Percentiles rank a stretch among this genome's conserved stretches.
These are phyloP conservation scores for Lophius americanus DNA, from an alignment of 2,797 vertebrate species.

Conservation along the genomic window DNA sequence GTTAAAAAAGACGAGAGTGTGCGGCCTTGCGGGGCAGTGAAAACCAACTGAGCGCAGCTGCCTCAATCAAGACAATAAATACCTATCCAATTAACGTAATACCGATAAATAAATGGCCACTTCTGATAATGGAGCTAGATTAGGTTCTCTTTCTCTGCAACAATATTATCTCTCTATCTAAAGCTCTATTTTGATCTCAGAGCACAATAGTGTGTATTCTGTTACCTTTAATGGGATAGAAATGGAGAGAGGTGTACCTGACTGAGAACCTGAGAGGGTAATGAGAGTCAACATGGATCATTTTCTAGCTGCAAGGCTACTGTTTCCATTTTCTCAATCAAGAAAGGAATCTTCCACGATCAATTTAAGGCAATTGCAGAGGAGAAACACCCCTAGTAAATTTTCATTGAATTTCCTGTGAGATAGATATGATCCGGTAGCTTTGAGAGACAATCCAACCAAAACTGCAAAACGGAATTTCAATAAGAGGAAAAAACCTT, in stretches of 20 bases:
- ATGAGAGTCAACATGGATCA: slow-evolving; percentile 41
- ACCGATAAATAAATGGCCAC: slow-evolving; percentile 36
- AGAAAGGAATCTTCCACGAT: slow-evolving; percentile 25
- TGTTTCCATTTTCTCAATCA: slow-evolving; percentile 21
- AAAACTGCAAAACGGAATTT: too few relatives aligned
- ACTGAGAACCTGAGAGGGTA: slow-evolving; percentile 59
- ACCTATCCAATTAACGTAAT: slow-evolving; percentile 52
- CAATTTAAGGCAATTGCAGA: slow-evolving; percentile 10
- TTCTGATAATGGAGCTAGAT: slow-evolving; percentile 37
- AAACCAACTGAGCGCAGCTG: slow-evolving; percentile 4
- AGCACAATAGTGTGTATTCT: slow-evolving; percentile 20
- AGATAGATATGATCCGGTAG: neutral
- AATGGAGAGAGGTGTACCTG: slow-evolving; percentile 24
- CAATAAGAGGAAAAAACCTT: too few relatives aligned
- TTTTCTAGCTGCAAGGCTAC: slow-evolving; percentile 28
- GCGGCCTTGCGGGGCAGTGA: neutral
- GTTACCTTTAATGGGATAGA: slow-evolving; percentile 57
- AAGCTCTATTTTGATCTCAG: slow-evolving; percentile 37
- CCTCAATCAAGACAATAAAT: slow-evolving; percentile 38
- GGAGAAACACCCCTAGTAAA: slow-evolving; percentile 7
- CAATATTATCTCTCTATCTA: slow-evolving; percentile 36
- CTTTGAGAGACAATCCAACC: neutral
- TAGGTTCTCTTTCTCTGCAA: slow-evolving; percentile 19
- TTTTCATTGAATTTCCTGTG: neutral
- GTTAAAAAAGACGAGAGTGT: neutral